Evolutionary conservation across 2,113 vertebrate genomes (phyloP).

Genomic region (Nematolebias whitei): DNA sequence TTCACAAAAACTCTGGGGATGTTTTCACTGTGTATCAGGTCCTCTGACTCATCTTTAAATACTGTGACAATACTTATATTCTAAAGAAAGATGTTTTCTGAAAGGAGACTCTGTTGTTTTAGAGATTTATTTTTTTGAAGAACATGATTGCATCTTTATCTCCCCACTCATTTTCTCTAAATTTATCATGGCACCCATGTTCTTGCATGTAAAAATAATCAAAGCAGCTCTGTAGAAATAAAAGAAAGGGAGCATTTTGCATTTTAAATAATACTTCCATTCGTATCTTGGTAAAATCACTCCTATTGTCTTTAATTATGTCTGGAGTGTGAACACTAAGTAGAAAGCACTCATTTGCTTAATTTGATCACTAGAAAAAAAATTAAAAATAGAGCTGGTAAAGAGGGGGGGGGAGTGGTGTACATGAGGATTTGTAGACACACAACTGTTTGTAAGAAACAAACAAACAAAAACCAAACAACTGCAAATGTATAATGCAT

Average conservation of each 20-base stretch:
- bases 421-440: background rate
- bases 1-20: slow-evolving; percentile 34
- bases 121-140: slow-evolving; percentile 9
- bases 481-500: background rate
- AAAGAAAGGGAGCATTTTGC: background rate
- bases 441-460: background rate
- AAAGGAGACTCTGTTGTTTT: slow-evolving; percentile 8
- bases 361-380: slow-evolving; percentile 5
- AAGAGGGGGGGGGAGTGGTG: background rate
- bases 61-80: slow-evolving; percentile 29
- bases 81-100: slow-evolving; percentile 10
- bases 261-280: background rate
- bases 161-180: slow-evolving; percentile 19
- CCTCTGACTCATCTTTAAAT: slow-evolving; percentile 49
- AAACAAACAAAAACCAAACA: background rate
- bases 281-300: slow-evolving; percentile 17
- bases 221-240: slow-evolving; percentile 4
- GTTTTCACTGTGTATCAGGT: slow-evolving; percentile 28
- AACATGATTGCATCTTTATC: slow-evolving; percentile 28
- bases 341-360: background rate
- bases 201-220: slow-evolving; percentile 13
- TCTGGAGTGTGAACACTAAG: background rate
- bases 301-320: slow-evolving; percentile 13
- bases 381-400: background rate
- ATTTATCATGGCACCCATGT: slow-evolving; percentile 19